A percentile compares a stretch with the other conserved stretches of the same genome.
Evolutionary conservation across 2,888 invertebrate genomes (phyloP).

Genomic region (Lochmaea crataegi): DNA sequence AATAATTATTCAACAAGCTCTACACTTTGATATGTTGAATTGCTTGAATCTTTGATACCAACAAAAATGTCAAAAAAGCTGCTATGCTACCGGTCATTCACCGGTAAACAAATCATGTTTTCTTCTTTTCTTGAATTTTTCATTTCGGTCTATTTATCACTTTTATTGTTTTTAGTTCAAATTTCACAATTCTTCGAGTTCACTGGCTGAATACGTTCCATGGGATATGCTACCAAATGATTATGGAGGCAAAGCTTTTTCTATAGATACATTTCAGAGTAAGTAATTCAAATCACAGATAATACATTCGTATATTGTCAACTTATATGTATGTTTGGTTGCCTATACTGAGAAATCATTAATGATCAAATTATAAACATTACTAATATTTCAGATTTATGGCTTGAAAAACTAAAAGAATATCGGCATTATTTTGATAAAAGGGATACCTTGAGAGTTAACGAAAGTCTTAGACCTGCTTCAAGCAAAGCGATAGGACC

Average conservation of each 20-base stretch:
- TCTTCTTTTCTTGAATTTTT: too few relatives aligned
- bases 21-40: too few relatives aligned
- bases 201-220: conserved; percentile 45
- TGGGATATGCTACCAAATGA: conserved; percentile 50
- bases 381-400: conserved; percentile 11
- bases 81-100: too few relatives aligned
- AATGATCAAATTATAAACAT: neutral
- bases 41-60: too few relatives aligned
- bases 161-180: conserved; percentile 44
- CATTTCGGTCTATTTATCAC: neutral
- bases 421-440: conserved; percentile 14
- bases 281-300: conserved; percentile 15
- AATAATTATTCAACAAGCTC: too few relatives aligned
- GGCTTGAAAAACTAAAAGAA: conserved; percentile 9
- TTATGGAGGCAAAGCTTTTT: conserved; percentile 50
- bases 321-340: too few relatives aligned
- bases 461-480: conserved; percentile 7
- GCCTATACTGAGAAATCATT: too few relatives aligned
- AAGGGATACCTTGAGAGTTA: conserved; percentile 7
- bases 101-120: too few relatives aligned
- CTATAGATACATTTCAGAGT: conserved; percentile 73
- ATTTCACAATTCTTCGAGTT: conserved; percentile 45
- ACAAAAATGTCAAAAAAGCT: too few relatives aligned
- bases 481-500: conserved; percentile 14
- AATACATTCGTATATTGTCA: too few relatives aligned